These are phyloP conservation scores for Chaetura pelagica DNA, from an alignment of 2,113 vertebrate species.

Conservation along the genomic window DNA sequence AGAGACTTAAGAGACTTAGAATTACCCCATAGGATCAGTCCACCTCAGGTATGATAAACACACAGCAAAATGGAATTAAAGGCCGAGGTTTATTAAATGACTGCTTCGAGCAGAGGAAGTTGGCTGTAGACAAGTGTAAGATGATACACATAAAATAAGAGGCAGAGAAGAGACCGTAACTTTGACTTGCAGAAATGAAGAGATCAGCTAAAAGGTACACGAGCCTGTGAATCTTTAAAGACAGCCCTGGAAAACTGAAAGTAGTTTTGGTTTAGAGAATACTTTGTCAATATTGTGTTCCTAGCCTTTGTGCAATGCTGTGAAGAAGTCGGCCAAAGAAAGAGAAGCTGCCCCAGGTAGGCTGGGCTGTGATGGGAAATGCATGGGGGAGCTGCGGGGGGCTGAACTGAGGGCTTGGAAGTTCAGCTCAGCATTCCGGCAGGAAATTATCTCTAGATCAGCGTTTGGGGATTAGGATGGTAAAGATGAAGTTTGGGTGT, in stretches of 20 bases:
- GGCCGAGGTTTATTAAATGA: not conserved
- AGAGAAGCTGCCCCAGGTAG: not conserved
- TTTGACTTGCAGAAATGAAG: not conserved
- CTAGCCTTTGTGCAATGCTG: rapidly evolving
- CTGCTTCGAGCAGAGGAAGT: not conserved
- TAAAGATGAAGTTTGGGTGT: not conserved
- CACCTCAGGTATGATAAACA: not conserved
- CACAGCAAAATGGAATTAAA: not conserved
- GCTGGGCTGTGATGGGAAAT: not conserved
- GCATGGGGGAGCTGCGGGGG: not conserved
- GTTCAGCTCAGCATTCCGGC: not conserved
- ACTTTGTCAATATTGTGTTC: not conserved
- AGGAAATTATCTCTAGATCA: not conserved
- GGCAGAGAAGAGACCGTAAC: not conserved
- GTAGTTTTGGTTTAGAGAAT: not conserved
- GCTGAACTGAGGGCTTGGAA: not conserved
- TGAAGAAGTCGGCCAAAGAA: not conserved
- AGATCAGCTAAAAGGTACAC: not conserved
- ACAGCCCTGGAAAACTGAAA: not conserved
- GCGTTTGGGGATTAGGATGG: not conserved
- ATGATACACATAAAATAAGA: not conserved
- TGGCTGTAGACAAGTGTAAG: not conserved
- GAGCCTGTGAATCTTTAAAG: not conserved
- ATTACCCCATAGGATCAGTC: not conserved
- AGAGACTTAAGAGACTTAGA: not conserved